These are phyloP conservation scores for Rhinichthys osculus DNA, from an alignment of 2,797 vertebrate species.

Conservation along the genomic window DNA sequence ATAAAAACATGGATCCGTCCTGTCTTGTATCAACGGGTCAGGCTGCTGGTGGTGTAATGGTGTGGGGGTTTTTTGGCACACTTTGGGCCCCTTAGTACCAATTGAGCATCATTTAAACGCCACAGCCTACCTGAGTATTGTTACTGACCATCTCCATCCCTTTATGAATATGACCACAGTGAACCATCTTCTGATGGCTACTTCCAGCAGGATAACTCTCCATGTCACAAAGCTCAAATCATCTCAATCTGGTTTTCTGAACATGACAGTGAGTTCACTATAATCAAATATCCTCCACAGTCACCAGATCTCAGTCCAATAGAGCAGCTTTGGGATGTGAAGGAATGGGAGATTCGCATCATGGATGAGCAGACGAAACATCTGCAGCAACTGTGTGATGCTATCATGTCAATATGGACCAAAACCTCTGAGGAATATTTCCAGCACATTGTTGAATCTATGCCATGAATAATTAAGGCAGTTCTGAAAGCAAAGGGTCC, in stretches of 20 bases:
- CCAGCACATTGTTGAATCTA: background rate
- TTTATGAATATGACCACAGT: background rate
- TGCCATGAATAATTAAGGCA: background rate
- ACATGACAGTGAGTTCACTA: background rate
- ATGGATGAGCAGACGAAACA: background rate
- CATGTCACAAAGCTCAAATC: constrained; percentile 45
- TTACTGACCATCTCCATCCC: background rate
- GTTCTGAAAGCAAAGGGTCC: background rate
- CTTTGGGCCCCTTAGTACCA: background rate
- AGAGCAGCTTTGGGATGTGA: background rate
- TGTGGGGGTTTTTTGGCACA: background rate
- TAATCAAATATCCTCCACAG: background rate
- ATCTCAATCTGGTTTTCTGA: constrained; percentile 2
- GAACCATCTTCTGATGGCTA: constrained; percentile 20
- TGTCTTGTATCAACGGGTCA: background rate
- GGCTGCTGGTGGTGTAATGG: background rate
- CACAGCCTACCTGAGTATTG: background rate
- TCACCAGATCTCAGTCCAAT: background rate
- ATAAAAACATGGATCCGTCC: background rate
- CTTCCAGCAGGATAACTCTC: constrained; percentile 36
- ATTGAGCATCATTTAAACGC: background rate
- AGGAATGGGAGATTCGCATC: background rate
- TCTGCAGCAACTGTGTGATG: background rate
- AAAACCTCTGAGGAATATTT: background rate
- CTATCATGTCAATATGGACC: background rate